phyloP scores from a whole-genome alignment of 2,113 vertebrate species.

The Phasianus colchicus region DNA sequence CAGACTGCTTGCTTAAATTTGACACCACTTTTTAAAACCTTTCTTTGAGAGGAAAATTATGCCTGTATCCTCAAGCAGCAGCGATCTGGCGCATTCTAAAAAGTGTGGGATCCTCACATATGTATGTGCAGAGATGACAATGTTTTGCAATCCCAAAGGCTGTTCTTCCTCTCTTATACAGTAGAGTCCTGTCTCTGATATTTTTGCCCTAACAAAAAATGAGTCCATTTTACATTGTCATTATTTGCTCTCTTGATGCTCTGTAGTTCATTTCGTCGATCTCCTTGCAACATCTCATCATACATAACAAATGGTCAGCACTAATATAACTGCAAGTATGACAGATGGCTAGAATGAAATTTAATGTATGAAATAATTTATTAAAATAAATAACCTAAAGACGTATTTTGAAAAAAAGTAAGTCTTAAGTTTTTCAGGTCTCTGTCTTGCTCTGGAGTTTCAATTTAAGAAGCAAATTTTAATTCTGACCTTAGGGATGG shows the following conservation, averaged over 20 bases:
- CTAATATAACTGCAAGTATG: not conserved
- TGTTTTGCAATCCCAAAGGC: not conserved
- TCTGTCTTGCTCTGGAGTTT: not conserved
- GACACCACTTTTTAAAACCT: not conserved
- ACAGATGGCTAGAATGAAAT: not conserved
- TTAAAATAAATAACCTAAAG: not conserved
- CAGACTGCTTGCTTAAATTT: not conserved
- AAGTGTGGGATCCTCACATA: not conserved
- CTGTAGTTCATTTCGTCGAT: not conserved
- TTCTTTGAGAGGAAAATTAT: slow-evolving; percentile 1
- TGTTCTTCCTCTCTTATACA: not conserved
- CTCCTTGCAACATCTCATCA: not conserved
- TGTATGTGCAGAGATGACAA: not conserved
- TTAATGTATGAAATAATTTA: not conserved
- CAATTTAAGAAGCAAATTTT: not conserved
- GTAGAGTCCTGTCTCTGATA: not conserved
- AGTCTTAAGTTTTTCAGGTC: not conserved
- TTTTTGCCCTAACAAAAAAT: not conserved
- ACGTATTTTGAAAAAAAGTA: not conserved
- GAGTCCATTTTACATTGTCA: too few relatives aligned
- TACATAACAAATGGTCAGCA: not conserved
- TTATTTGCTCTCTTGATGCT: not conserved
- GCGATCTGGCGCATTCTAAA: not conserved
- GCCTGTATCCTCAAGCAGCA: not conserved
- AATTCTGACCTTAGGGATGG: not conserved